These are phyloP conservation scores for Protobothrops flavoviridis DNA, from an alignment of 2,113 vertebrate species.

Conservation along the genomic window DNA sequence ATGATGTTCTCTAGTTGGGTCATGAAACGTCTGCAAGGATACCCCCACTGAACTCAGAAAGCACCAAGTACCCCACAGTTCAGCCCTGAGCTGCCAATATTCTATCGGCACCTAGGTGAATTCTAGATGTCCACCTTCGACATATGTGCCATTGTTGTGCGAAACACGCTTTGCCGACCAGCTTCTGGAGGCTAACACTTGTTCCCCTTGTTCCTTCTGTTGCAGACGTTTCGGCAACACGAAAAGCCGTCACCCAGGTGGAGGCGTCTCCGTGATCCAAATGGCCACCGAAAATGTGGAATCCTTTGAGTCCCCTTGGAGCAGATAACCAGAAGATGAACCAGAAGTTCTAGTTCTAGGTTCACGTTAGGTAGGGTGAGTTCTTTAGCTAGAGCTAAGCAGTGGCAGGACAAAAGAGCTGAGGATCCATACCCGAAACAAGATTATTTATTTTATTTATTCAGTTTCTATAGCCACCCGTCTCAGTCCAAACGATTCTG, in stretches of 20 bases:
- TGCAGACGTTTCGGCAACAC: constrained; percentile 71
- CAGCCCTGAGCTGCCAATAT: too few relatives aligned
- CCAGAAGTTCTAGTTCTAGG: too few relatives aligned
- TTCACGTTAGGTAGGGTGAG: not conserved
- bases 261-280: constrained; percentile 57
- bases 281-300: not conserved
- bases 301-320: not conserved
- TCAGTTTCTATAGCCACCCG: not conserved
- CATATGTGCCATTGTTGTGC: not conserved
- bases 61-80: too few relatives aligned
- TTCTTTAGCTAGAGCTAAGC: not conserved
- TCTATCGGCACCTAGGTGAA: not conserved
- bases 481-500: not conserved
- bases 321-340: not conserved
- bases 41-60: too few relatives aligned
- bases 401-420: too few relatives aligned
- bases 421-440: not conserved
- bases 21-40: too few relatives aligned
- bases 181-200: not conserved
- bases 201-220: constrained; percentile 20
- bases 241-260: constrained; percentile 68
- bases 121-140: not conserved
- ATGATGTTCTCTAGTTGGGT: too few relatives aligned
- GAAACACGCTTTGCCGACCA: not conserved
- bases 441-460: not conserved